Evolutionary conservation across 2,888 invertebrate species (phyloP).

Genomic region (Willowsia nigromaculata): DNA sequence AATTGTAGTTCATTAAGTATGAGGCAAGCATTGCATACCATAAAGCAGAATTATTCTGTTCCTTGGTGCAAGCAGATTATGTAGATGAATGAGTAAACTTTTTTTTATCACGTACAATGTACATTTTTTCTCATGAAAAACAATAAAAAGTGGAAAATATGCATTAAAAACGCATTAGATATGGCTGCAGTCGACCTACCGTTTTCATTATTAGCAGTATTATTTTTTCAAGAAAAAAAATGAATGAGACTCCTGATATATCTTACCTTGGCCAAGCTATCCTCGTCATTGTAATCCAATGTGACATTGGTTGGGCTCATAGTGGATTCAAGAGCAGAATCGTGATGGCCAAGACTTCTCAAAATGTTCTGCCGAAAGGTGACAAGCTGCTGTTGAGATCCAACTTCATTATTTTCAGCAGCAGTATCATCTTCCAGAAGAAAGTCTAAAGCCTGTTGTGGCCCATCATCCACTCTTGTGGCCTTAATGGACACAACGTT

Average conservation of each 20-base stretch:
- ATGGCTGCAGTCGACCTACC: neutral
- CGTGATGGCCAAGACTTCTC: constrained; percentile 62
- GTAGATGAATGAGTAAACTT: neutral
- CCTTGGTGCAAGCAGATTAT: neutral
- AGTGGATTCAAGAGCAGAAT: constrained; percentile 24
- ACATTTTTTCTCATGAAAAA: constrained; percentile 61
- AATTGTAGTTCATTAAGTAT: constrained; percentile 49
- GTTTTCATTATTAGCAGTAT: neutral
- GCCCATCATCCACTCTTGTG: neutral
- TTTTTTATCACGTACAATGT: neutral
- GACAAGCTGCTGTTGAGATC: constrained; percentile 67
- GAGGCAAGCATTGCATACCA: neutral
- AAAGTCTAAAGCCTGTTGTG: constrained; percentile 32
- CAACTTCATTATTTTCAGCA: constrained; percentile 10
- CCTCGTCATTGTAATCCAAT: constrained; percentile 55
- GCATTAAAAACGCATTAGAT: neutral
- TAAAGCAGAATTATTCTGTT: neutral
- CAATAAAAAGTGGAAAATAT: neutral
- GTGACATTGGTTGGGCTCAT: constrained; percentile 48
- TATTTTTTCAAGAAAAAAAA: neutral
- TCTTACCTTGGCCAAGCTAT: constrained; percentile 66
- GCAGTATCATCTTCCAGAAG: constrained; percentile 40
- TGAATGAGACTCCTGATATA: neutral
- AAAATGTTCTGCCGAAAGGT: constrained; percentile 66
- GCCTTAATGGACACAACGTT: neutral